Base-by-base conservation (phyloP, 2,888 invertebrate genomes). In the Phorcus lineatus region DNA sequence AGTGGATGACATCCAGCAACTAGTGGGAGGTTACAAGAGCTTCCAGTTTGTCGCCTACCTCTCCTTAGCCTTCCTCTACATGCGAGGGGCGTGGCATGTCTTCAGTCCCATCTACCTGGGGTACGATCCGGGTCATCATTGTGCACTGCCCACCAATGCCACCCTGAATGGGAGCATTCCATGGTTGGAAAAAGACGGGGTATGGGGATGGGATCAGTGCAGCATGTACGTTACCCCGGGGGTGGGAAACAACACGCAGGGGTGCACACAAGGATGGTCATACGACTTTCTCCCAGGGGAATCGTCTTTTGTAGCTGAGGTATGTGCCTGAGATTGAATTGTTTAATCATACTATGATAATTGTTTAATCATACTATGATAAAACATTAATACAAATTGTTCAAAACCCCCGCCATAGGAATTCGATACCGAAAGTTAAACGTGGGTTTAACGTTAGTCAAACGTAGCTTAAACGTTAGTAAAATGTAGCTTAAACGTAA, bases 11-110 rank as follows among this genome's bases (percentile, higher is more conserved):
- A 80, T 88, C 0, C 79, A 88, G 66, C 77, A 85, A 24, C 78
- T 75, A 3, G 74, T 90, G 11, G 89, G 88, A 1, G 81, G 83
- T 1, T 88, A 83, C 81, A 87, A 87, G 0, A 74, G 82, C 2
- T 89, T 84, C 81, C 90, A 89, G 75, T 75, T 85, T 28, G 70
- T 88, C 13, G 78, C 88, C 3, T 89, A 83, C 80, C 19, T 87
- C 2, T 74, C 84, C 31, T 78, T 90, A 31, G 83, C 88, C 7
- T 81, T 88, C 53, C 84, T 90, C 9, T 88, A 88, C 84, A 84
- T 91, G 86, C 81, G 89, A 47, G 89, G 90, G 36, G 86, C 88
- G 9, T 90, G 88, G 88, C 89, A 87, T 52, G 86, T 88, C 11
- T 84, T 90, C 70, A 86, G 82, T n/a, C 85, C 87, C 19, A 84